Evolutionary conservation across 2,797 vertebrate genomes (phyloP).

Genomic region (Thalassophryne amazonica): DNA sequence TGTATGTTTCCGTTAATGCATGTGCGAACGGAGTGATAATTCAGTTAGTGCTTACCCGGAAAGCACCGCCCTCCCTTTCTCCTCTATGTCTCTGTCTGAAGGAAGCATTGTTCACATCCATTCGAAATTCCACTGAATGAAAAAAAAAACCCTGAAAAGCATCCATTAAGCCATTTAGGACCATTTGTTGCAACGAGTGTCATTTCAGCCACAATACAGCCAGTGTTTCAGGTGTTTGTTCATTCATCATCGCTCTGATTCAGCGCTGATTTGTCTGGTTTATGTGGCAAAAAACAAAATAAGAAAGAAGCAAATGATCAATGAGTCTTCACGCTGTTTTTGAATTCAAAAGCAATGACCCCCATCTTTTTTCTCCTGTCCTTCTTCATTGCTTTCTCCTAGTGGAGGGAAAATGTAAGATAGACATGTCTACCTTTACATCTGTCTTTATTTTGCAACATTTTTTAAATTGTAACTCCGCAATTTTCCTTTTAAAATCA

Average conservation of each 20-base stretch:
- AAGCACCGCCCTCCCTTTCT: background rate
- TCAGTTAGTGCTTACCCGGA: slow-evolving; percentile 49
- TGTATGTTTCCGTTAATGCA: slow-evolving; percentile 48
- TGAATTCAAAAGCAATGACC: slow-evolving; percentile 74
- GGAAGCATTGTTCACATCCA: slow-evolving; percentile 42
- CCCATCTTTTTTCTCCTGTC: slow-evolving; percentile 70
- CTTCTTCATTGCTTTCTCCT: slow-evolving; percentile 74
- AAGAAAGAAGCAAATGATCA: slow-evolving; percentile 64
- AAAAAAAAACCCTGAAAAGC: slow-evolving; percentile 9
- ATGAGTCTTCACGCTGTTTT: slow-evolving; percentile 69
- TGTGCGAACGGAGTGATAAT: slow-evolving; percentile 49
- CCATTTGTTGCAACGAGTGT: slow-evolving; percentile 59
- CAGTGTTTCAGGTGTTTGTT: slow-evolving; percentile 69
- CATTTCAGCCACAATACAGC: slow-evolving; percentile 66
- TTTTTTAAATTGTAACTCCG: slow-evolving; percentile 65
- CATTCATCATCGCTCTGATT: slow-evolving; percentile 61
- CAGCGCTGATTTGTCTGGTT: slow-evolving; percentile 58
- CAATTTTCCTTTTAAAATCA: slow-evolving; percentile 65
- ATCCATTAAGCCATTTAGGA: slow-evolving; percentile 43
- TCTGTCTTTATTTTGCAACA: slow-evolving; percentile 67
- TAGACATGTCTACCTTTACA: slow-evolving; percentile 71
- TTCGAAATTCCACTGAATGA: slow-evolving; percentile 32
- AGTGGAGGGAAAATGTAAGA: slow-evolving; percentile 80
- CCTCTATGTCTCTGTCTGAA: slow-evolving; percentile 2
- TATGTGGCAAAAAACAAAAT: too few relatives aligned